Base-by-base conservation (phyloP, 2,888 invertebrate species). In the Eupithecia tripunctaria region DNA sequence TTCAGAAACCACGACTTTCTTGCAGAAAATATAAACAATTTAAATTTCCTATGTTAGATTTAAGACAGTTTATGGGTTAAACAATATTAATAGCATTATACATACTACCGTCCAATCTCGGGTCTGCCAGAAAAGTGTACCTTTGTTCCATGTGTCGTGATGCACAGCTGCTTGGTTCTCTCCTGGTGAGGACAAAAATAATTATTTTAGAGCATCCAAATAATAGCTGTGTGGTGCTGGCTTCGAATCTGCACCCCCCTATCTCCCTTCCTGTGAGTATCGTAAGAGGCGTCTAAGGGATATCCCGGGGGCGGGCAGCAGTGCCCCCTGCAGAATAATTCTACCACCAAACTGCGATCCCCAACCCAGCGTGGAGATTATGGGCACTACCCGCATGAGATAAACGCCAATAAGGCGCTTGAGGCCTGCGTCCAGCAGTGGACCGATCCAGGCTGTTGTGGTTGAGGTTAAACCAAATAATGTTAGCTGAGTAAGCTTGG, bases 121-220 rank as follows among this genome's bases (percentile, higher is more conserved):
- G 10, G 89, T 85, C 74, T 89, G 88, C 91, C 92, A 93, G 82
- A 90, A 93, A 36, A 91, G 83, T 29, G 89, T 85, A 74, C 94
- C 95, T 81, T 94, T 92, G 83, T 95, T 95, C 95, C 95, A 95
- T 15, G 95, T 95, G 83, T 96, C 96, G 80, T 95, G 96, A 80
- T 96, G 95, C 66, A 96, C 96, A 1, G 96, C 96, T 2, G 96
- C 96, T 83, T 96, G 96, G 80, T 95, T 96, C 81, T 96, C 96
- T 80, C 96, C 96, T 95, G 88, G 67, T 81, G 80, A 82, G 79
- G 75, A 85, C 66, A 73, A 75, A 56, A 14, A 14, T 73, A 64
- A 66, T 21, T 43, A 38, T 74, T 69, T 71, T 14, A 25, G 5
- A 4, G 1, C 25, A 56, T 56, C 25, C 25, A 56, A 5, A 56